Evolutionary conservation across 1,140 invertebrate genomes (phyloP).

Genomic region (Neodiprion virginianus): DNA sequence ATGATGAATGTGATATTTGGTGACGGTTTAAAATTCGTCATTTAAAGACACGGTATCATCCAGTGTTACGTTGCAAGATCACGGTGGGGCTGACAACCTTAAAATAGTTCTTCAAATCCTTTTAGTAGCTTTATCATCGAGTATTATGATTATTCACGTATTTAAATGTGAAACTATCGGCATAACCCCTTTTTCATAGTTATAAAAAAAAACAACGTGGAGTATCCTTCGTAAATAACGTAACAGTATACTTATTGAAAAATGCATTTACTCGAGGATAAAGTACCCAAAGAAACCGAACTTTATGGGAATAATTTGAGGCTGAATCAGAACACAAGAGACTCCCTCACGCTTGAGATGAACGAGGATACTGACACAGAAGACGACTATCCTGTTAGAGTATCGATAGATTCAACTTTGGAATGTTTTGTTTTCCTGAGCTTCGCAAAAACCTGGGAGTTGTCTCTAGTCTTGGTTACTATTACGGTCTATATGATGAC

Average conservation of each 20-base stretch:
- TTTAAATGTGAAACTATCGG: no score
- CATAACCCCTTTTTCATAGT: no score
- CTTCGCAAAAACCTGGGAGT: neutral
- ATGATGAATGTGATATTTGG: no score
- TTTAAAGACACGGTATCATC: no score
- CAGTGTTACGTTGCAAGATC: no score
- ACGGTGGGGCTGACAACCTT: no score
- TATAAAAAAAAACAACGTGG: no score
- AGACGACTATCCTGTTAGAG: neutral
- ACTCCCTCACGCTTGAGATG: neutral
- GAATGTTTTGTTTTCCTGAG: constrained; percentile 7
- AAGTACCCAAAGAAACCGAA: neutral
- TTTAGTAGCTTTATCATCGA: no score
- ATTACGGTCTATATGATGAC: neutral
- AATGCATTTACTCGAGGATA: neutral
- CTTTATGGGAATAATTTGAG: neutral
- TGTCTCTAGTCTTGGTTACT: constrained; percentile 1
- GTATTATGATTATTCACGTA: no score
- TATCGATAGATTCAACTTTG: constrained; percentile 1
- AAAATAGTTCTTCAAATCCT: no score
- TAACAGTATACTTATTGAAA: neutral
- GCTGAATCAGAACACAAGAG: neutral
- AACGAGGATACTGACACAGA: neutral
- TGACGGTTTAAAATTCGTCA: no score
- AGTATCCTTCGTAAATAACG: neutral